Conservation (phyloP, 2,113 vertebrate genomes). For the Penelope pileata region DNA sequence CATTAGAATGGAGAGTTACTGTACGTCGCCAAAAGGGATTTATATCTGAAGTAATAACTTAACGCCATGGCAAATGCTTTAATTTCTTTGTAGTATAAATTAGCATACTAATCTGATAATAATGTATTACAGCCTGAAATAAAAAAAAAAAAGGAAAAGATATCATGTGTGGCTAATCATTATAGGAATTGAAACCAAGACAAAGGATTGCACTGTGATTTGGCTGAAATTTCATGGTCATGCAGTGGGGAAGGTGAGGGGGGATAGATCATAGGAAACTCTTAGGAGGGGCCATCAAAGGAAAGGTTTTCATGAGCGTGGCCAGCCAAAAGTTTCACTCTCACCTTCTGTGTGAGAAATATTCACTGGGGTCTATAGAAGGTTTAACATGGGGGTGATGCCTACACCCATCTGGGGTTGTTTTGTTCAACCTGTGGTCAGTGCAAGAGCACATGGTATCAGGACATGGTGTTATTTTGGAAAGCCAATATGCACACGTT, state of each 20-base stretch:
- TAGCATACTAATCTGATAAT: conserved; percentile 58
- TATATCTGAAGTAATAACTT: conserved; percentile 47
- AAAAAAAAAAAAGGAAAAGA: neutral
- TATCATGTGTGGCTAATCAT: neutral
- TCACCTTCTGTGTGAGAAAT: neutral
- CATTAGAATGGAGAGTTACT: neutral
- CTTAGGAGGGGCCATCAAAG: neutral
- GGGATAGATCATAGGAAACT: neutral
- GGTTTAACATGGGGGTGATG: neutral
- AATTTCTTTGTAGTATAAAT: conserved; percentile 59
- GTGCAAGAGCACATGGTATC: neutral
- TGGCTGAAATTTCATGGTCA: neutral
- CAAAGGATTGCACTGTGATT: neutral
- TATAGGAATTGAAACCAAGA: neutral
- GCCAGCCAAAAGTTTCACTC: neutral
- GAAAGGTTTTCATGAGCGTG: neutral
- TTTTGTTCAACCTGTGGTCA: neutral
- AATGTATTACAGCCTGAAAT: neutral
- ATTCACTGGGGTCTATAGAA: neutral
- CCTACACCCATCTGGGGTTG: neutral
- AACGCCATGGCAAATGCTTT: conserved; percentile 1
- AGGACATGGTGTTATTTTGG: neutral
- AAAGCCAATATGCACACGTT: neutral
- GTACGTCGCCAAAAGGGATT: conserved; percentile 2
- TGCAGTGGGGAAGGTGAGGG: accelerated